Evolutionary conservation across 2,888 invertebrate species (phyloP).

Genomic region (Athrips mouffetella): DNA sequence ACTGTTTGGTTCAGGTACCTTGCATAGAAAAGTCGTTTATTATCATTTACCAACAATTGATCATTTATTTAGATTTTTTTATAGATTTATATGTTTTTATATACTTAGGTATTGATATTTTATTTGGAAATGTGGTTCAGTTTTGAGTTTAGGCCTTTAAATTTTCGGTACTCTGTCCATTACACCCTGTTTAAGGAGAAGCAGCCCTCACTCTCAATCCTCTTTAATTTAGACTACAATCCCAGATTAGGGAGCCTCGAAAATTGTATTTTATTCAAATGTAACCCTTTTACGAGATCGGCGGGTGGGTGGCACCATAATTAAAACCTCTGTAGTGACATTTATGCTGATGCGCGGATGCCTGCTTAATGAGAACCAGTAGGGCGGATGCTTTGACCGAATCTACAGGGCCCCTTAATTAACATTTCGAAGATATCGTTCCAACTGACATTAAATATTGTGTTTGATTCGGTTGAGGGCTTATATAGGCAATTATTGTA

Average conservation of each 20-base stretch:
- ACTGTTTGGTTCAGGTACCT: no score
- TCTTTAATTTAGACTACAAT: conserved; percentile 21
- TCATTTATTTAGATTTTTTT: no score
- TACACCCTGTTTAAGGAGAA: no score
- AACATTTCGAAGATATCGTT: conserved; percentile 45
- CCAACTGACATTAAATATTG: conserved; percentile 14
- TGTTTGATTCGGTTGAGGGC: not conserved
- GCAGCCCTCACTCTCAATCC: not conserved
- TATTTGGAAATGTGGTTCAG: no score
- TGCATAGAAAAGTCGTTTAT: no score
- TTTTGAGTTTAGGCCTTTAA: not conserved
- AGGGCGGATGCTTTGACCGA: conserved; percentile 58
- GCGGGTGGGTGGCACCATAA: conserved; percentile 62
- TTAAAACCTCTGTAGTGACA: conserved; percentile 70
- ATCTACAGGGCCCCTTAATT: conserved; percentile 43
- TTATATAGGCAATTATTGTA: not conserved
- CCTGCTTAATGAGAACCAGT: conserved; percentile 53
- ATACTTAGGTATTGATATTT: no score
- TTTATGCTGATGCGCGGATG: conserved; percentile 67
- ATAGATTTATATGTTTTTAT: no score
- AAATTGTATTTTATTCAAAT: conserved; percentile 40
- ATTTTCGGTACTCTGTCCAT: no score
- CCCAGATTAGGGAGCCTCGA: conserved; percentile 28
- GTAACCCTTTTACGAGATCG: conserved; percentile 46
- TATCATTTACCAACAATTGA: no score